Evolutionary conservation across 1,140 invertebrate species (phyloP).

Genomic region (Bactericera cockerelli): DNA sequence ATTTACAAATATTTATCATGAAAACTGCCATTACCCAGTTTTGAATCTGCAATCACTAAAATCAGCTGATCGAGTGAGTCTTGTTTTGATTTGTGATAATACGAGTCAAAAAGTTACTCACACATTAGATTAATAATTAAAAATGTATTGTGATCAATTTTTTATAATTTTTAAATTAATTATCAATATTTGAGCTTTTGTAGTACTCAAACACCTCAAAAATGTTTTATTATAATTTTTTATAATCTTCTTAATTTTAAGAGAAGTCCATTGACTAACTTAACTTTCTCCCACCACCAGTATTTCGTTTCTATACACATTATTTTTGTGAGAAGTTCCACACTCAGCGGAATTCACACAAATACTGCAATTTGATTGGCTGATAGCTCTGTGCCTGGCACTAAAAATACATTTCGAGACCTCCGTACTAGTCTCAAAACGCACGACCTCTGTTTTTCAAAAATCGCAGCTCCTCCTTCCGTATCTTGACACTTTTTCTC

Average conservation of each 20-base stretch:
- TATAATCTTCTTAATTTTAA: too few relatives aligned
- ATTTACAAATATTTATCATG: slow-evolving; percentile 73
- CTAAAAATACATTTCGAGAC: not conserved
- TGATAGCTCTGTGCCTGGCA: slow-evolving; percentile 9
- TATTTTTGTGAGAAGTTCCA: slow-evolving; percentile 2
- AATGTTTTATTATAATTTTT: too few relatives aligned
- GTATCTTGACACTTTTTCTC: not conserved
- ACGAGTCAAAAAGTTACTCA: not conserved
- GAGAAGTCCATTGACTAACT: not conserved
- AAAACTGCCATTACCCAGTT: slow-evolving; percentile 59
- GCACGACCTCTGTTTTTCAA: too few relatives aligned
- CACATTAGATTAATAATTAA: too few relatives aligned
- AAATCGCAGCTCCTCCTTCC: not conserved
- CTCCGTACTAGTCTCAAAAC: too few relatives aligned
- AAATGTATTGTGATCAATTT: too few relatives aligned
- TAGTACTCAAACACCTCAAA: too few relatives aligned
- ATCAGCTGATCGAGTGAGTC: not conserved
- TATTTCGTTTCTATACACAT: slow-evolving; percentile 2
- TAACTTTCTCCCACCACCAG: slow-evolving; percentile 3
- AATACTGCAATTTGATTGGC: slow-evolving; percentile 14
- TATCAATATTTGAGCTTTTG: too few relatives aligned
- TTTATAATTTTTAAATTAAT: too few relatives aligned
- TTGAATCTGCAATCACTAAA: slow-evolving; percentile 9
- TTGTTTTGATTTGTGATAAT: slow-evolving; percentile 1
- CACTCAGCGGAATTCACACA: slow-evolving; percentile 11